Percentiles rank a stretch among this genome's conserved stretches.
These are phyloP conservation scores for Caprella mutica DNA, from an alignment of 2,888 invertebrate genomes.

Conservation along the genomic window DNA sequence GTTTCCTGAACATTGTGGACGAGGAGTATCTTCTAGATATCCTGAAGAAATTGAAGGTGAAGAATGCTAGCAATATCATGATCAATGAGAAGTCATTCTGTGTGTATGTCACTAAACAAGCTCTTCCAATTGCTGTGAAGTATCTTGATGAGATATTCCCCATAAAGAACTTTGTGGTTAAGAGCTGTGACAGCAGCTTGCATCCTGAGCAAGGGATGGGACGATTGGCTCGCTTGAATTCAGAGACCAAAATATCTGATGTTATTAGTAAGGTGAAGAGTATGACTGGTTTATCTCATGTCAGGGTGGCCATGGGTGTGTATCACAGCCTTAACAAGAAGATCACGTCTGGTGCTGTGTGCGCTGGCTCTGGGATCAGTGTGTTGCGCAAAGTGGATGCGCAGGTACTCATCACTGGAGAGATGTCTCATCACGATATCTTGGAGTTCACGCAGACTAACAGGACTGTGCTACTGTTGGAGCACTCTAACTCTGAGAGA, in stretches of 20 bases:
- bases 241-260: background rate
- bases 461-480: constrained; percentile 70
- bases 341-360: constrained; percentile 59
- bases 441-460: constrained; percentile 63
- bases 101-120: too few relatives aligned
- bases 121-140: too few relatives aligned
- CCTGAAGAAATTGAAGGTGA: background rate
- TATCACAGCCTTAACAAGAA: background rate
- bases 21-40: background rate
- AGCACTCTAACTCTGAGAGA: constrained; percentile 87
- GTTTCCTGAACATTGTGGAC: background rate
- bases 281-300: constrained; percentile 2
- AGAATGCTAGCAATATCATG: too few relatives aligned
- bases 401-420: constrained; percentile 73
- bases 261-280: background rate
- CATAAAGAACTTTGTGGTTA: background rate
- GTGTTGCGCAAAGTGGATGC: constrained; percentile 58
- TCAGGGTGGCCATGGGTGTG: background rate
- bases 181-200: background rate
- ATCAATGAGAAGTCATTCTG: too few relatives aligned
- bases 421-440: constrained; percentile 91
- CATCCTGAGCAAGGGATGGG: background rate
- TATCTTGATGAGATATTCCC: background rate
- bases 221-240: background rate
- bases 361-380: constrained; percentile 78